A percentile compares a stretch with the other conserved stretches of the same genome.
Evolutionary conservation across 2,888 invertebrate genomes (phyloP).

Genomic region (Saturnia pavonia): DNA sequence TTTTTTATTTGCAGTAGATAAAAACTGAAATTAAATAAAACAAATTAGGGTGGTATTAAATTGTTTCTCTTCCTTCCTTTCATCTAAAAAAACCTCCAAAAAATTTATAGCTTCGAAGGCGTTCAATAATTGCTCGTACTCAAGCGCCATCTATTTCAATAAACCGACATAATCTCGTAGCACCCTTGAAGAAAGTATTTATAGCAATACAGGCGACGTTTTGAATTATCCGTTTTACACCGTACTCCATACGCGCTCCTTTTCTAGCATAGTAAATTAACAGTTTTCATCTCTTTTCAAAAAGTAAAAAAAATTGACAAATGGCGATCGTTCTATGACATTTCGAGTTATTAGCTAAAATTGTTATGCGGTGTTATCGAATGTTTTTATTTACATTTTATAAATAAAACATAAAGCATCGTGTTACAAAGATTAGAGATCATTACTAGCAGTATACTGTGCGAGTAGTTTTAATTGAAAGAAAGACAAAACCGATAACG

Average conservation of each 20-base stretch:
- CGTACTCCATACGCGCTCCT: conserved; percentile 38
- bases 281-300: conserved; percentile 19
- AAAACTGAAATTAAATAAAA: not conserved
- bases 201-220: conserved; percentile 28
- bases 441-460: conserved; percentile 17
- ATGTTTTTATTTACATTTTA: conserved; percentile 47
- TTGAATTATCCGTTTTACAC: conserved; percentile 45
- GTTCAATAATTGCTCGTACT: conserved; percentile 74
- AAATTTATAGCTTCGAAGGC: conserved; percentile 49
- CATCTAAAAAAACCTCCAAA: conserved; percentile 62
- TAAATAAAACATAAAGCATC: conserved; percentile 58
- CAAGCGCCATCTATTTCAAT: conserved; percentile 66
- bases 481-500: conserved; percentile 24
- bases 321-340: conserved; percentile 72
- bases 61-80: not conserved
- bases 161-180: conserved; percentile 13
- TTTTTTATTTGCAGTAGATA: not conserved
- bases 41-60: not conserved
- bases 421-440: conserved; percentile 24
- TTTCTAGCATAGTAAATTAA: conserved; percentile 28
- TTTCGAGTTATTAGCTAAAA: conserved; percentile 57
- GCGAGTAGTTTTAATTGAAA: conserved; percentile 26
- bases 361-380: conserved; percentile 48
- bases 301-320: conserved; percentile 48
- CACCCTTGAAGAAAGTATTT: conserved; percentile 9